Conservation (phyloP, 2,797 vertebrate species). For the Odontamblyopus rebecca region DNA sequence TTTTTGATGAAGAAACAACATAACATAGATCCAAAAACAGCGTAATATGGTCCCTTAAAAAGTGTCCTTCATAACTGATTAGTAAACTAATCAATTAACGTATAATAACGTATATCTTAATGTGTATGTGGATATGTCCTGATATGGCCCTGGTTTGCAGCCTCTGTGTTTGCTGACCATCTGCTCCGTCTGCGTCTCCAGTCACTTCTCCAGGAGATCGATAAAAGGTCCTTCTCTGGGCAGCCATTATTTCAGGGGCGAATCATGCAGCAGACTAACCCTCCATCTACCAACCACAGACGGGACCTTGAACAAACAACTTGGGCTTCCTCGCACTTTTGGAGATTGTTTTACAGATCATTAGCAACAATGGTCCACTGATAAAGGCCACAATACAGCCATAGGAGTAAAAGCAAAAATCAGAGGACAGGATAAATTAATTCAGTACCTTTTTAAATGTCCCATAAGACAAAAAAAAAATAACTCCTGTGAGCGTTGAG, state of each 20-base stretch:
- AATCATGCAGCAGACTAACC: background rate
- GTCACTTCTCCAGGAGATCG: conserved; percentile 1
- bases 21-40: no score
- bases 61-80: no score
- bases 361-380: background rate
- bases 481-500: no score
- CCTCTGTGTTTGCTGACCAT: background rate
- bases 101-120: no score
- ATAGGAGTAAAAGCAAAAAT: background rate
- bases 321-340: background rate
- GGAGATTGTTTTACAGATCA: conserved; percentile 1
- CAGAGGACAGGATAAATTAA: background rate
- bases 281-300: conserved; percentile 17
- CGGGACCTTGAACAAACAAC: background rate
- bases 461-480: no score
- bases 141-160: conserved; percentile 3
- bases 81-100: no score
- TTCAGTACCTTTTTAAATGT: background rate
- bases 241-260: background rate
- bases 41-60: no score
- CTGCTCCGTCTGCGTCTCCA: background rate
- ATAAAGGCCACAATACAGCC: background rate
- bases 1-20: no score
- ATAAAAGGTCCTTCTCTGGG: background rate
- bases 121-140: background rate